Conservation (phyloP, 2,888 invertebrate genomes). For the Drosophila yooni region DNA sequence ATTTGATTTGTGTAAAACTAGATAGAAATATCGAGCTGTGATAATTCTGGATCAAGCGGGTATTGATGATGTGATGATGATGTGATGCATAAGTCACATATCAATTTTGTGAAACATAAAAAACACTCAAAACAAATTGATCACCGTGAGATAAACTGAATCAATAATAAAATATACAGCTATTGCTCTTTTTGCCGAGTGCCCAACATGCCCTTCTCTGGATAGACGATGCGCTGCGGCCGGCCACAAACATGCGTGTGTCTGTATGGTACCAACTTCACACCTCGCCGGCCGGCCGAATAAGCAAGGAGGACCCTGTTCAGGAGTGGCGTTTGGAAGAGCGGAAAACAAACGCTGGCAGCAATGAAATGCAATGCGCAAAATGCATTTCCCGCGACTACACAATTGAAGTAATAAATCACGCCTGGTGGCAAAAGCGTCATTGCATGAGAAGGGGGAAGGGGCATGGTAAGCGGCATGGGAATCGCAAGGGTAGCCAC, state of each 20-base stretch:
- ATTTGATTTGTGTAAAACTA: neutral
- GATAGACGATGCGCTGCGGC: slow-evolving; percentile 14
- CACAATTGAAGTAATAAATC: slow-evolving; percentile 80
- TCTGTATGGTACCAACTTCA: slow-evolving; percentile 59
- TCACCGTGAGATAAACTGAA: neutral
- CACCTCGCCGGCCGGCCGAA: slow-evolving; percentile 57
- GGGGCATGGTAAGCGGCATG: neutral
- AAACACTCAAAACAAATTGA: neutral
- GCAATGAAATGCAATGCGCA: slow-evolving; percentile 79
- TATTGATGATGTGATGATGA: neutral
- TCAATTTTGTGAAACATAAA: neutral
- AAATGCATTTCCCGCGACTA: slow-evolving; percentile 78
- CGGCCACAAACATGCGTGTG: slow-evolving; percentile 60
- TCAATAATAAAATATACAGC: neutral
- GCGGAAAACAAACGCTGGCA: slow-evolving; percentile 70
- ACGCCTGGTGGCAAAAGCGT: slow-evolving; percentile 48
- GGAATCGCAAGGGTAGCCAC: slow-evolving; percentile 19
- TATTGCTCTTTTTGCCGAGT: neutral
- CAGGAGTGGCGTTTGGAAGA: neutral
- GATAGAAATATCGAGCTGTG: neutral
- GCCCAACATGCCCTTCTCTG: slow-evolving; percentile 17
- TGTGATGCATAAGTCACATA: neutral
- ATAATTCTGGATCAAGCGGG: neutral
- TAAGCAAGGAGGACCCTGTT: slow-evolving; percentile 7
- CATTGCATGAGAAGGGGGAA: neutral